Evolutionary conservation across 1,140 invertebrate genomes (phyloP), one percentile per base, ranked within the genome.

Genomic region (Agrypnia vestita): DNA sequence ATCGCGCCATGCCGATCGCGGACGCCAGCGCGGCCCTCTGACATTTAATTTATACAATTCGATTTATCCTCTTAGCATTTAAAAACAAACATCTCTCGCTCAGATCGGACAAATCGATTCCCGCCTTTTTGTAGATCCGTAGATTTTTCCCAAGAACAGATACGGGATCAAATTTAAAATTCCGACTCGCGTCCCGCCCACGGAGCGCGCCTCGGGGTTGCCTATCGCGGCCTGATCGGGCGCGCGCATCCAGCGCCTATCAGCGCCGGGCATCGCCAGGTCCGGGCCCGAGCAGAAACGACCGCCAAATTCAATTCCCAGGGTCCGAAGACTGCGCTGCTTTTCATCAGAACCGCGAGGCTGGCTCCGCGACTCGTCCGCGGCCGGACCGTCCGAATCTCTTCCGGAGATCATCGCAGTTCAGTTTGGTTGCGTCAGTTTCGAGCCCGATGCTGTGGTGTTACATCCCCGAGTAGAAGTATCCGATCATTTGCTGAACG

Each of bases 91-190:
- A 76, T 76, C 73, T 46, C 73, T 61, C 73, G 73, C 13, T 73
- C 51, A 25, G 73, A 61, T 76, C 73, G 73, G 73, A 76, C 55
- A 76, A 76, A 76, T 76, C 73, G 73, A 76, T 76, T 76, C 73
- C 73, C 55, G 73, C 73, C 62, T 71, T 78, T 69, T 78, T 67
- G 47, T 71, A 78, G 76, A 78, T 78, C 76, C 61, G 56, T 71
- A 71, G 76, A 76, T 76, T 76, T 76, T 76, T 76, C 75, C 75
- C 75, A 78, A 78, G 62, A 78, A 71, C 19, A 78, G 78, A 80
- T 80, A 80, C 59, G 78, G 61, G 67, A 80, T 80, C 78, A 80
- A 80, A 80, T 80, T 80, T 80, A 80, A 80, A 80, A 80, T 80
- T 80, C 64, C 47, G 47, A 61, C 51, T 46, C 53, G 77, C 35